phyloP scores from a whole-genome alignment of 2,888 invertebrate species.

The Eristalis arbustorum region DNA sequence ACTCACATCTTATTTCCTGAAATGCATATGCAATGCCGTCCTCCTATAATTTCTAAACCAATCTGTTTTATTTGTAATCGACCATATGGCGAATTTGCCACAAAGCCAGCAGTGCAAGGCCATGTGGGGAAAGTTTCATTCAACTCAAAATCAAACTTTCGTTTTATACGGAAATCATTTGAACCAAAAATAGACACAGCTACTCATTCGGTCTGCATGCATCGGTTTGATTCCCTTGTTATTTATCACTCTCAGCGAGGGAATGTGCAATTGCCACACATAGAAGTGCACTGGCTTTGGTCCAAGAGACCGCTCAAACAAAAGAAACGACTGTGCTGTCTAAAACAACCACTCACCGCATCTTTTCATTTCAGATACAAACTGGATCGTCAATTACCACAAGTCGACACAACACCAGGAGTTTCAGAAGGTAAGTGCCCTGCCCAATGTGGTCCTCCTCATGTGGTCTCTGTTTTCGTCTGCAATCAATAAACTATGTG shows the following conservation, averaged over 20 bases:
- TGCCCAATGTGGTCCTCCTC: neutral
- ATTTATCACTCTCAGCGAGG: neutral
- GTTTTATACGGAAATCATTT: neutral
- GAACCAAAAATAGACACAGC: neutral
- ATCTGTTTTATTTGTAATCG: no score
- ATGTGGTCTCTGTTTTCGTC: neutral
- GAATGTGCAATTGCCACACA: neutral
- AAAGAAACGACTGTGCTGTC: neutral
- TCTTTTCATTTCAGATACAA: constrained; percentile 74
- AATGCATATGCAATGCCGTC: no score
- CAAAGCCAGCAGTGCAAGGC: neutral
- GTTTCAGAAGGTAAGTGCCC: constrained; percentile 77
- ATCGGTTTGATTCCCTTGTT: neutral
- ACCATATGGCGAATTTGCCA: neutral
- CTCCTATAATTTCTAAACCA: no score
- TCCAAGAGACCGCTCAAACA: constrained; percentile 3
- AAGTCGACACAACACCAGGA: constrained; percentile 74
- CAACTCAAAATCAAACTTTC: neutral
- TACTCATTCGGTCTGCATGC: neutral
- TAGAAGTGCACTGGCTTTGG: neutral
- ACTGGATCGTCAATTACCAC: constrained; percentile 76
- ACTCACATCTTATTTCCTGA: no score
- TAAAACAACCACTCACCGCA: neutral
- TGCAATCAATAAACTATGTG: neutral
- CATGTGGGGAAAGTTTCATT: neutral